Conservation (phyloP, 2,113 vertebrate species). For the Callorhinus ursinus region DNA sequence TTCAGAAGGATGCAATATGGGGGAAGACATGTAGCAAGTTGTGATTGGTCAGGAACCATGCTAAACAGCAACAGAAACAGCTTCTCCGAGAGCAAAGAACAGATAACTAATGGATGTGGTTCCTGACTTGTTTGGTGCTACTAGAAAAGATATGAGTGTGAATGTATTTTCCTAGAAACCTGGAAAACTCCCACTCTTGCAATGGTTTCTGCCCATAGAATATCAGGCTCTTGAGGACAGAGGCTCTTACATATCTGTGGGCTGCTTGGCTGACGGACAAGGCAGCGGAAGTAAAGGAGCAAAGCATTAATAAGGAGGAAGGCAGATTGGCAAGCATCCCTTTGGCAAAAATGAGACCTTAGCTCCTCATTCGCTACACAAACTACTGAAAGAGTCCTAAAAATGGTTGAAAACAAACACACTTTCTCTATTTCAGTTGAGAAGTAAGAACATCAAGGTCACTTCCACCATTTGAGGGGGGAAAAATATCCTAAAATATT, state of each 20-base stretch:
- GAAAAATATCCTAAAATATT: constrained; percentile 81
- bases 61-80: neutral
- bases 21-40: neutral
- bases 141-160: neutral
- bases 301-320: constrained; percentile 55
- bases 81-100: neutral
- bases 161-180: neutral
- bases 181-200: neutral
- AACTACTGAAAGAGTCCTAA: constrained; percentile 69
- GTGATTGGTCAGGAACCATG: neutral
- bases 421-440: constrained; percentile 76
- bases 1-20: neutral
- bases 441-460: constrained; percentile 83
- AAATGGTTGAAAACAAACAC: constrained; percentile 80
- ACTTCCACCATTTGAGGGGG: constrained; percentile 79
- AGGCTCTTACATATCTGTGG: neutral
- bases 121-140: neutral
- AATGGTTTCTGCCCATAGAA: neutral
- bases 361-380: constrained; percentile 1
- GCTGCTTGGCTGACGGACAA: neutral
- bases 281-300: constrained; percentile 34
- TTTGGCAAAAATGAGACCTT: constrained; percentile 67
- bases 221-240: neutral
- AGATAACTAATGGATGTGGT: neutral
- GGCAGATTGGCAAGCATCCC: constrained; percentile 39